phyloP scores from a whole-genome alignment of 53 echinoderm and acorn worm genomes.

The Mesocentrotus franciscanus region DNA sequence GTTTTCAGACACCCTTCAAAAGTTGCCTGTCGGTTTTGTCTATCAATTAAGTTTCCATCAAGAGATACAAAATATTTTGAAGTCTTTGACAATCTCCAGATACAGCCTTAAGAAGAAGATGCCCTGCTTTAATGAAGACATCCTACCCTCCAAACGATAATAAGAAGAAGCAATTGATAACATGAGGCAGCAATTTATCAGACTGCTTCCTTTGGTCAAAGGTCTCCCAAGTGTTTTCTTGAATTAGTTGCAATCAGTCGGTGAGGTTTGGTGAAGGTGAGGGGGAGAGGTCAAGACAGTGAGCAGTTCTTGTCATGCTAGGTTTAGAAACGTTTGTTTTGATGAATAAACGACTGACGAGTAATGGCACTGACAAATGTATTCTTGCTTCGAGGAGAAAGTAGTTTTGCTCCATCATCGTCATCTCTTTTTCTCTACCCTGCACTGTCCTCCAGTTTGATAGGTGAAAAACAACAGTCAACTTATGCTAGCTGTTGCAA shows the following conservation, averaged over 20 bases:
- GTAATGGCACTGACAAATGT: neutral
- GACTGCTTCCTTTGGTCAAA: neutral
- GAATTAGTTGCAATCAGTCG: constrained; percentile 31
- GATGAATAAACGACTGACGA: constrained; percentile 3
- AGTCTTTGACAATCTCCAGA: neutral
- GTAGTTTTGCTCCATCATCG: neutral
- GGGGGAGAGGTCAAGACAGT: neutral
- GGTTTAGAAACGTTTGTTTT: constrained; percentile 17
- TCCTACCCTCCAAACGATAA: neutral
- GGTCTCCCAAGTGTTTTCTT: constrained; percentile 31
- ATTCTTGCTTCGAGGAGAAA: neutral
- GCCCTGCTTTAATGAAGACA: neutral
- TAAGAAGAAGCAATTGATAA: neutral
- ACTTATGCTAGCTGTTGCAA: neutral
- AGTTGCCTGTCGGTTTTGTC: neutral
- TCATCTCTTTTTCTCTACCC: neutral
- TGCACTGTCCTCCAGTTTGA: neutral
- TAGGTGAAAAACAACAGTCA: neutral
- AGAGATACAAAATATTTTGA: neutral
- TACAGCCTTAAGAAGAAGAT: constrained; percentile 18
- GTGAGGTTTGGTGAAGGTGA: neutral
- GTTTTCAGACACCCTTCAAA: neutral
- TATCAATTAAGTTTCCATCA: neutral
- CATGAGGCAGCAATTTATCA: constrained; percentile 24
- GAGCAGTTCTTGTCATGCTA: neutral